A percentile compares a stretch with the other conserved stretches of the same genome.
Conservation (phyloP, 2,113 vertebrate genomes). For the Podilymbus podiceps region DNA sequence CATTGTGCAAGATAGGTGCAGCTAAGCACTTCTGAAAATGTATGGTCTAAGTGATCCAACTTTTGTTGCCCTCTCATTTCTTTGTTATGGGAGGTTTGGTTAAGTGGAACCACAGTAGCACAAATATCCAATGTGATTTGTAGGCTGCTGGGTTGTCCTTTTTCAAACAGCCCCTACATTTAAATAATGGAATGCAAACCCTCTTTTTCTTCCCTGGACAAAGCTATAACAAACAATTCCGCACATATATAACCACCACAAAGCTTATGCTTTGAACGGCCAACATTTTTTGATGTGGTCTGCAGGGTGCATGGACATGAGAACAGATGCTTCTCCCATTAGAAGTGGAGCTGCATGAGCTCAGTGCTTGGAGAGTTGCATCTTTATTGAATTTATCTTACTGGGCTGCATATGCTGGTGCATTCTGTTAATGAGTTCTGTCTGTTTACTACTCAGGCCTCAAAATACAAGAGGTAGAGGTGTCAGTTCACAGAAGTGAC, state of each 20-base stretch:
- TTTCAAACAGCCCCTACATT: not conserved
- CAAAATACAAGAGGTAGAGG: not conserved
- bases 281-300: not conserved
- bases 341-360: not conserved
- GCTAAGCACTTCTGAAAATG: conserved; percentile 6
- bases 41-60: not conserved
- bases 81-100: not conserved
- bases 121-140: not conserved
- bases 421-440: not conserved
- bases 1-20: not conserved
- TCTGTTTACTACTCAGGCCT: not conserved
- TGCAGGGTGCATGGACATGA: not conserved
- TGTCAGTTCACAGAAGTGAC: not conserved
- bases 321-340: not conserved
- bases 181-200: not conserved
- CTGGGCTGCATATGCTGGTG: not conserved
- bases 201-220: not conserved
- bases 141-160: not conserved
- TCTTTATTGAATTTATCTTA: not conserved
- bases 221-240: not conserved
- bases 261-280: not conserved
- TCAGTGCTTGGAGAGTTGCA: not conserved
- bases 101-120: not conserved
- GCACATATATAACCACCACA: not conserved
- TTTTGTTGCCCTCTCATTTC: not conserved